Evolutionary conservation across 2,888 invertebrate species (phyloP), one percentile per base, ranked within the genome.

Genomic region (Drosophila lutescens): DNA sequence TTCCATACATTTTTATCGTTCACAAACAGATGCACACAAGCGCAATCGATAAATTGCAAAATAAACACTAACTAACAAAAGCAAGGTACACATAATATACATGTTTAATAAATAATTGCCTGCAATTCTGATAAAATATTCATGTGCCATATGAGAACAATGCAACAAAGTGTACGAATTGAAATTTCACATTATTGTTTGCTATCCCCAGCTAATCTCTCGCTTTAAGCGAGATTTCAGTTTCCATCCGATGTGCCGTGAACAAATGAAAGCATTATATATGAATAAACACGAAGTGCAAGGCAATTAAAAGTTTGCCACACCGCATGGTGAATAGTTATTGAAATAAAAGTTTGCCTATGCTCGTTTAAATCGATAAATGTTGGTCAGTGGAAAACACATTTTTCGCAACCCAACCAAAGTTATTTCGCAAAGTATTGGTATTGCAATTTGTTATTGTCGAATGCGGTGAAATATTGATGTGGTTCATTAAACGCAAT

Each of bases 21-120:
- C 20, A 13, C 1, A 9, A 49, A 38, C 49, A 49, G 49, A 32
- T 49, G 65, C 65, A 43, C 65, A 43, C 20, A 26, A 26, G 36
- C 26, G 38, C 23, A 53, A 62, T 66, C 65, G 32, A 62, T 66
- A 62, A 23, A 53, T 12, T 62, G 38, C 32, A 17, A 49, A 47
- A 15, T 10, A 55, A 47, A 8, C 13, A 23, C 43, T 4, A 38
- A 15, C 36, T 47, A 26, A 47, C 66, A 38, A 57, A n/a, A n/a
- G 40, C 41, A 30, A 20, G 36, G 7, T 26, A 26, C 32, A 34
- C 32, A 34, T 10, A 32, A 10, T 12, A 34, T 12, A 34, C 9
- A 15, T n/a, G n/a, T 38, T 46, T 15, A 38, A 46, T 62, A 53
- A 65, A 44, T 23, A 32, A 46, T 32, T 15, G 15, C 15, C 8